phyloP scores from a whole-genome alignment of 2,888 invertebrate species.

The Meganola albula region DNA sequence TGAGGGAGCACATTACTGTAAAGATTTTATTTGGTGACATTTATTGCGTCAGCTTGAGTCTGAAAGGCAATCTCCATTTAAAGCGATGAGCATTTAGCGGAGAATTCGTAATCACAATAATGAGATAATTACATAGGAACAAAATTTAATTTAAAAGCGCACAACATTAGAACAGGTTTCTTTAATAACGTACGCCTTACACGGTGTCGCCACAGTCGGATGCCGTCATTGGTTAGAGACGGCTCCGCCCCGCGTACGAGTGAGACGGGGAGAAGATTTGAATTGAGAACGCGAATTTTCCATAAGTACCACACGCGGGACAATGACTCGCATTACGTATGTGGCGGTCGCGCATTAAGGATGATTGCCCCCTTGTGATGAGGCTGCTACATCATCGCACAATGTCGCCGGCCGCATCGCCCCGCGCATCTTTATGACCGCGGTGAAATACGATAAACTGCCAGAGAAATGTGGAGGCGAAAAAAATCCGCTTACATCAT shows the following conservation, averaged over 20 bases:
- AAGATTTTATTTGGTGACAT: too few relatives aligned
- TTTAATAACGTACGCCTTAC: slow-evolving; percentile 77
- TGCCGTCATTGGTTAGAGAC: slow-evolving; percentile 72
- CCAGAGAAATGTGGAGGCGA: slow-evolving; percentile 66
- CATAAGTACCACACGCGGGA: slow-evolving; percentile 77
- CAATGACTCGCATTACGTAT: slow-evolving; percentile 78
- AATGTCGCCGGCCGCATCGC: slow-evolving; percentile 69
- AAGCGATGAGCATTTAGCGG: slow-evolving; percentile 71
- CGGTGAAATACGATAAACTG: slow-evolving; percentile 72
- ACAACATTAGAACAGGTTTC: slow-evolving; percentile 78
- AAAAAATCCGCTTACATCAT: slow-evolving; percentile 69
- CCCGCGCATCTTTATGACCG: slow-evolving; percentile 62
- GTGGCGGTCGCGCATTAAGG: slow-evolving; percentile 75
- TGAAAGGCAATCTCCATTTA: slow-evolving; percentile 64
- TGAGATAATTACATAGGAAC: slow-evolving; percentile 78
- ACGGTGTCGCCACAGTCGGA: slow-evolving; percentile 72
- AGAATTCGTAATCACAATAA: slow-evolving; percentile 77
- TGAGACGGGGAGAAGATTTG: slow-evolving; percentile 75
- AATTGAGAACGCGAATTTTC: slow-evolving; percentile 78
- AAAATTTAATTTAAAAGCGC: slow-evolving; percentile 78
- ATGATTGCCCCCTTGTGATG: slow-evolving; percentile 77
- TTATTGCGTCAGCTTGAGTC: slow-evolving; percentile 48
- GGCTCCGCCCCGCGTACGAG: slow-evolving; percentile 76
- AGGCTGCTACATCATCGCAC: slow-evolving; percentile 73
- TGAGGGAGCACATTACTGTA: slow-evolving; percentile 35